Conservation (phyloP, 1,140 invertebrate genomes). For the Laodelphax striatellus region DNA sequence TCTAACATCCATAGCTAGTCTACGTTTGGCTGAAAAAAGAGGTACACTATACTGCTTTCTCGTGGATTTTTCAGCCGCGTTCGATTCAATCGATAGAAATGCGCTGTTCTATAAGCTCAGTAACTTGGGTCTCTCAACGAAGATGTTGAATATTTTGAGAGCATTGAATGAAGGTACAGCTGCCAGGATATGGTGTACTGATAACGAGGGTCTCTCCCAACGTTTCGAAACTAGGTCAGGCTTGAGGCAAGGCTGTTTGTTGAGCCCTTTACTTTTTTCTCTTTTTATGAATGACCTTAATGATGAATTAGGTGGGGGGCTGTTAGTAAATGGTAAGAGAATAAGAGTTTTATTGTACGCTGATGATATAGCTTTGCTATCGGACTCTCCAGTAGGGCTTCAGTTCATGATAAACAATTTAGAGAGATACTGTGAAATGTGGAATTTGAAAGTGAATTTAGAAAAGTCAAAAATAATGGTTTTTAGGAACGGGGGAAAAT, state of each 20-base stretch:
- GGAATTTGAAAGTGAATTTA: slow-evolving; percentile 14
- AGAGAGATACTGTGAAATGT: slow-evolving; percentile 15
- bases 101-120: not conserved
- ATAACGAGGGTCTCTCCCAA: not conserved
- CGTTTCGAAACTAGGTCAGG: too few relatives aligned
- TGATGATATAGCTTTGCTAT: slow-evolving; percentile 10
- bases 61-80: not conserved
- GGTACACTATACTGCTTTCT: not conserved
- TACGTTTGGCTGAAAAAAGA: not conserved
- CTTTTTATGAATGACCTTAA: too few relatives aligned
- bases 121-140: not conserved
- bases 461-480: slow-evolving; percentile 21
- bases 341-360: slow-evolving; percentile 3
- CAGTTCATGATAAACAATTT: slow-evolving; percentile 10
- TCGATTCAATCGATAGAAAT: not conserved
- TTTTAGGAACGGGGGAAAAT: slow-evolving; percentile 16
- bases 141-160: not conserved
- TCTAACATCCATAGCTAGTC: not conserved
- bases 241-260: too few relatives aligned
- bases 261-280: too few relatives aligned
- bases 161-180: not conserved
- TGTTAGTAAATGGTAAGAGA: not conserved
- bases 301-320: too few relatives aligned
- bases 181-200: slow-evolving; percentile 13
- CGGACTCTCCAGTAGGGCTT: not conserved